phyloP scores from a whole-genome alignment of 2,113 vertebrate genomes.

The Cebus imitator region DNA sequence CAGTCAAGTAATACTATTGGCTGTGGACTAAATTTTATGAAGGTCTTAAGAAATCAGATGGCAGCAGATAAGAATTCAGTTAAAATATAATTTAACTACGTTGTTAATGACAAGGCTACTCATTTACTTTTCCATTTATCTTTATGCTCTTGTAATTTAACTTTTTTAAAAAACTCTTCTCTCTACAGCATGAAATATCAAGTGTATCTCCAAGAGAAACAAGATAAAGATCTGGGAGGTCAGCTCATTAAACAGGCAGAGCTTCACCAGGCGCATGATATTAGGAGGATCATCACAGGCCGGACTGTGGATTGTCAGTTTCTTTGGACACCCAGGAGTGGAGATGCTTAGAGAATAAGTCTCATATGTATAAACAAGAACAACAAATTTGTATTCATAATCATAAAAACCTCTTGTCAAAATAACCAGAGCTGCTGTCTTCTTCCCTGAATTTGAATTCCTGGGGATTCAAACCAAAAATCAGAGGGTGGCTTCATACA shows the following conservation, averaged over 20 bases:
- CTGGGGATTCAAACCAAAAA: neutral
- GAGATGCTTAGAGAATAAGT: neutral
- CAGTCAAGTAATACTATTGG: neutral
- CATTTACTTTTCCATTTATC: slow-evolving; percentile 31
- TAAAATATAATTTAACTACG: neutral
- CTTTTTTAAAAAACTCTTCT: neutral
- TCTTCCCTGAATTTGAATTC: neutral
- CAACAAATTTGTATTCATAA: neutral
- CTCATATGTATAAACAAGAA: neutral
- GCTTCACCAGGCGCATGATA: neutral
- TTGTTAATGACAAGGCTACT: neutral
- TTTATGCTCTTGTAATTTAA: neutral
- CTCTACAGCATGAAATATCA: neutral
- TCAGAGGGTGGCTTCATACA: neutral
- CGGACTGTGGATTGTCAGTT: neutral
- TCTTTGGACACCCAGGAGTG: neutral
- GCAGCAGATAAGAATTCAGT: neutral
- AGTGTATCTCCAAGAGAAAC: neutral
- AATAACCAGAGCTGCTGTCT: neutral
- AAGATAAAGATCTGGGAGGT: neutral
- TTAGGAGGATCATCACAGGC: neutral
- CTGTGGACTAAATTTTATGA: neutral
- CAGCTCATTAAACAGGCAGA: neutral
- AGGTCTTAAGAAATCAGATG: neutral
- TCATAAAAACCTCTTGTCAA: neutral